These are phyloP conservation scores for Scolopax rusticola DNA, from an alignment of 2,797 vertebrate species.

Conservation along the genomic window DNA sequence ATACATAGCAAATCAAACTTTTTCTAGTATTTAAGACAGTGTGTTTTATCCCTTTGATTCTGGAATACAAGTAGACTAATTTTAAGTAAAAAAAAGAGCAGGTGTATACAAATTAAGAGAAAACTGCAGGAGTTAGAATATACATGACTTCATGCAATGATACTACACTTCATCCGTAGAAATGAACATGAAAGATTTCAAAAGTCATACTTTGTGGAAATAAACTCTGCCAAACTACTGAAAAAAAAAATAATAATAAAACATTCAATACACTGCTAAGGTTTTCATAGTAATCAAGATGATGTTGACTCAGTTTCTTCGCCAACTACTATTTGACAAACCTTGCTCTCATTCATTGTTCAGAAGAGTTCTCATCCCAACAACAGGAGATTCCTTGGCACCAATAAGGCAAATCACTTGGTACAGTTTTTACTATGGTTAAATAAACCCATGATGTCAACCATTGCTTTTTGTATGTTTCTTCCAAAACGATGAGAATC, in stretches of 20 bases:
- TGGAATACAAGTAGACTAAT: constrained; percentile 5
- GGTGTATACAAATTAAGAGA: not conserved
- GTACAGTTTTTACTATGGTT: constrained; percentile 77
- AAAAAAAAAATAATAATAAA: not conserved
- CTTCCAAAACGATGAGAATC: constrained; percentile 94
- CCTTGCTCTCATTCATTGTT: constrained; percentile 19
- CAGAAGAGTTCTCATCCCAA: constrained; percentile 15
- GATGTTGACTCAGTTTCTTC: not conserved
- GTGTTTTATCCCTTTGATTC: constrained; percentile 44
- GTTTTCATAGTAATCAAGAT: constrained; percentile 12
- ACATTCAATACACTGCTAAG: not conserved
- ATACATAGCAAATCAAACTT: not conserved
- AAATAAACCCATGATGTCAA: constrained; percentile 88
- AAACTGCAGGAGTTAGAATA: not conserved
- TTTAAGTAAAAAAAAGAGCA: not conserved
- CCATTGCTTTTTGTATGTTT: constrained; percentile 88
- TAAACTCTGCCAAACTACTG: constrained; percentile 22
- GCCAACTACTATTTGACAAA: not conserved
- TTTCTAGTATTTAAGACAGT: not conserved
- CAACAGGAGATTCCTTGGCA: not conserved
- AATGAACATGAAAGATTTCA: not conserved
- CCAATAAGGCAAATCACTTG: constrained; percentile 54
- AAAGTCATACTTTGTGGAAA: constrained; percentile 1
- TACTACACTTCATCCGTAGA: not conserved
- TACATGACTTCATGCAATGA: not conserved